These are phyloP conservation scores for Chloropsis hardwickii DNA, from an alignment of 2,113 vertebrate genomes.

Conservation along the genomic window DNA sequence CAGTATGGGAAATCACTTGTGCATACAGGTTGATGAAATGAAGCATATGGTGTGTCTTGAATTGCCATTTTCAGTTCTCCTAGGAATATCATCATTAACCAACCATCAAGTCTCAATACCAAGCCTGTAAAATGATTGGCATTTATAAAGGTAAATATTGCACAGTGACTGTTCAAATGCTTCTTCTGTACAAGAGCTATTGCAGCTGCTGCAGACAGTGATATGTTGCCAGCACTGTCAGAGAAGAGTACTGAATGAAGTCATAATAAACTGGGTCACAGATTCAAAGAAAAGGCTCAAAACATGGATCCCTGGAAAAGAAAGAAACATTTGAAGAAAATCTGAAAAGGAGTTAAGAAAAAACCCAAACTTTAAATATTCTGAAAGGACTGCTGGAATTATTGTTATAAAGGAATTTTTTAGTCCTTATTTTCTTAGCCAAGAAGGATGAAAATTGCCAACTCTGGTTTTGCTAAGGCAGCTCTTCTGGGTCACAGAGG, in stretches of 20 bases:
- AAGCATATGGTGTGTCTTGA: constrained; percentile 51
- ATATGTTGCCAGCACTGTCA: neutral
- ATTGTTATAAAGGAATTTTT: neutral
- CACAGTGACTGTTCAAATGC: neutral
- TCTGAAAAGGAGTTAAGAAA: neutral
- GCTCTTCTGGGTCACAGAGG: neutral
- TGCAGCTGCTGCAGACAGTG: neutral
- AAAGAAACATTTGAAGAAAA: neutral
- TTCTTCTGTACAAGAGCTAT: neutral
- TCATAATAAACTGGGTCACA: neutral
- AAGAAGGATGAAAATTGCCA: neutral
- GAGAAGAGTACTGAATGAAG: neutral
- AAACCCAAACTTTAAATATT: neutral
- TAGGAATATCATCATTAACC: constrained; percentile 14
- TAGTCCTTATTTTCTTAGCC: neutral
- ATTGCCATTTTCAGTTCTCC: constrained; percentile 41
- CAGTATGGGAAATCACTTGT: constrained; percentile 20
- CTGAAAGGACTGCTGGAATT: neutral
- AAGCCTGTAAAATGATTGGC: constrained; percentile 38
- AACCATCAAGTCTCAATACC: neutral
- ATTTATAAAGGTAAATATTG: constrained; percentile 60
- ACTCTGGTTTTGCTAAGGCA: neutral
- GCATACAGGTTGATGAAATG: constrained; percentile 37
- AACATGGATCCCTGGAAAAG: neutral
- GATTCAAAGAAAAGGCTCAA: neutral